phyloP scores from a whole-genome alignment of 2,113 vertebrate genomes.

The Pelvicachromis taeniatus region DNA sequence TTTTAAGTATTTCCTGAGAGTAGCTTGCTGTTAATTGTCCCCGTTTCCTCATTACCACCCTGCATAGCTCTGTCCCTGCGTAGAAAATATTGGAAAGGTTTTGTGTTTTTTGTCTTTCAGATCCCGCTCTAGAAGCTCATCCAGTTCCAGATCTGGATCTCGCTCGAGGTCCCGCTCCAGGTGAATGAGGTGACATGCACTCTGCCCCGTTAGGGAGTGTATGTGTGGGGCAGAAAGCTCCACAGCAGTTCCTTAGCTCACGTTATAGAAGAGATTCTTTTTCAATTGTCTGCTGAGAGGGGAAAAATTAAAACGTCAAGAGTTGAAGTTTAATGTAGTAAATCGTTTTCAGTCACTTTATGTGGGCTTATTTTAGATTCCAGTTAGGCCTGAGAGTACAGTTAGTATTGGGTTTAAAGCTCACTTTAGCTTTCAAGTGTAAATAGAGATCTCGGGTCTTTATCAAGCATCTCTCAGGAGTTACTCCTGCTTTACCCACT shows the following conservation, averaged over 20 bases:
- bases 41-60: neutral
- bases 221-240: constrained; percentile 53
- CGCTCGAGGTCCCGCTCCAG: constrained; percentile 98
- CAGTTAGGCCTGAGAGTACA: neutral
- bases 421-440: neutral
- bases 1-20: neutral
- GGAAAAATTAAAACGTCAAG: neutral
- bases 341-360: neutral
- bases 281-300: neutral
- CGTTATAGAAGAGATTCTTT: neutral
- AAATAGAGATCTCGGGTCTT: constrained; percentile 24
- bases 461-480: constrained; percentile 31
- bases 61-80: neutral
- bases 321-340: neutral
- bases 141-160: constrained; percentile 95
- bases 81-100: constrained; percentile 69
- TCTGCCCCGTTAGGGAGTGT: constrained; percentile 81
- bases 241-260: constrained; percentile 32
- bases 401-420: neutral
- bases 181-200: constrained; percentile 98
- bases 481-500: neutral
- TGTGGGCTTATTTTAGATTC: neutral
- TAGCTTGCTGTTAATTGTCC: neutral
- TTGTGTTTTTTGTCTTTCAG: constrained; percentile 81
- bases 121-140: constrained; percentile 94